Evolutionary conservation across 2,888 invertebrate genomes (phyloP).

Genomic region (Lamellibrachia columna): DNA sequence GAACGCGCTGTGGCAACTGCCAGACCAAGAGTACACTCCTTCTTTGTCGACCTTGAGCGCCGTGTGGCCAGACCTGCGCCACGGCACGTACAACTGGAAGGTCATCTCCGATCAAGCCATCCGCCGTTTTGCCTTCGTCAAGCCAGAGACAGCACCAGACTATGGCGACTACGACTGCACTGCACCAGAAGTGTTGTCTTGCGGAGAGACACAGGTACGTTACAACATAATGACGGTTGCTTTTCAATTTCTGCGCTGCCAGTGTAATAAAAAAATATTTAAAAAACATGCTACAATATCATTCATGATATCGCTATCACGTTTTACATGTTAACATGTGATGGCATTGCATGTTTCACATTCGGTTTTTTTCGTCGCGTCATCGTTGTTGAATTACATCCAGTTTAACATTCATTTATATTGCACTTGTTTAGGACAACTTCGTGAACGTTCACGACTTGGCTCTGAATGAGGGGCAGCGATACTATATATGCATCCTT

Average conservation of each 20-base stretch:
- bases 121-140: not conserved
- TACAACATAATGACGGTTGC: not conserved
- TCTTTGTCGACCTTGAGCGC: not conserved
- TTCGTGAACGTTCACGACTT: constrained; percentile 29
- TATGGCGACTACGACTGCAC: constrained; percentile 21
- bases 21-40: constrained; percentile 20
- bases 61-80: constrained; percentile 25
- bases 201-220: constrained; percentile 19
- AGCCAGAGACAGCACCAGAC: not conserved
- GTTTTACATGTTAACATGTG: not conserved
- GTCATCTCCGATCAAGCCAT: not conserved
- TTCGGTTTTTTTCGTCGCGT: too few species aligned
- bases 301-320: too few species aligned
- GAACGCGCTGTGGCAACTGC: not conserved
- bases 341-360: not conserved
- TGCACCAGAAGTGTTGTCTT: constrained; percentile 24
- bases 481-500: constrained; percentile 31
- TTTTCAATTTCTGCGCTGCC: too few species aligned
- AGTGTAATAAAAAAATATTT: too few species aligned
- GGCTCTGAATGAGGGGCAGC: constrained; percentile 16
- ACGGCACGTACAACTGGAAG: constrained; percentile 20
- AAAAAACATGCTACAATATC: not conserved
- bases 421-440: not conserved
- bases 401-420: not conserved
- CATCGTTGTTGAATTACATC: too few species aligned